A percentile compares a stretch with the other conserved stretches of the same genome.
These are phyloP conservation scores for Piprites chloris DNA, from an alignment of 2,113 vertebrate species.

Conservation along the genomic window DNA sequence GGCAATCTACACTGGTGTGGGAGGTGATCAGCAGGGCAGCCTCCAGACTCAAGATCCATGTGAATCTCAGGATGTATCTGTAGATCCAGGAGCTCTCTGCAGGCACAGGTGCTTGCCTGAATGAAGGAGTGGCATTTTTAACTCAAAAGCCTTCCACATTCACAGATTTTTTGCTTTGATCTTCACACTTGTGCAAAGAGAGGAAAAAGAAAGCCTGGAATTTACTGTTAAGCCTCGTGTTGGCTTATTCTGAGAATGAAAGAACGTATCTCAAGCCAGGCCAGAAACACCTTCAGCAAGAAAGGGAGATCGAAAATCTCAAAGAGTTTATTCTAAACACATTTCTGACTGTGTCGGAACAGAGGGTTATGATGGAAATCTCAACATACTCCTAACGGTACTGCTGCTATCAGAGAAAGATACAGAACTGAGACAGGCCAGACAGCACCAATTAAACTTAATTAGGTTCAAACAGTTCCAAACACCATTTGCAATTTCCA, in stretches of 20 bases:
- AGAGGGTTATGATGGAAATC: neutral
- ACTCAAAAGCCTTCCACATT: neutral
- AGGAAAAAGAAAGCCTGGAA: neutral
- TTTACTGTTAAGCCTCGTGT: neutral
- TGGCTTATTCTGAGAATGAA: neutral
- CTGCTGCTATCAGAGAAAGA: conserved; percentile 33
- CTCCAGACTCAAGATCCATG: neutral
- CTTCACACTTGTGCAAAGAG: neutral
- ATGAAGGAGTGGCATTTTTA: neutral
- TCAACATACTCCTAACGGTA: neutral
- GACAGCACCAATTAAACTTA: neutral
- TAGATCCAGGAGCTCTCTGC: neutral
- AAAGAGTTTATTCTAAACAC: conserved; percentile 28
- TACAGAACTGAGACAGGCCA: neutral
- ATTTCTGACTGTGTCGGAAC: neutral
- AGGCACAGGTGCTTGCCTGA: neutral
- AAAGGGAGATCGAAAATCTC: conserved; percentile 12
- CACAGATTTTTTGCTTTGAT: neutral
- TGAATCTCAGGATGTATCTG: neutral
- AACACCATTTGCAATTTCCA: conserved; percentile 7
- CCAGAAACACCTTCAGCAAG: conserved; percentile 33
- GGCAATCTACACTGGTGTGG: neutral
- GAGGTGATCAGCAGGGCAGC: neutral
- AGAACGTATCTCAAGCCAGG: neutral
- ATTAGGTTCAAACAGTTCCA: neutral